phyloP scores from a whole-genome alignment of 2,113 vertebrate species.

The Boleophthalmus pectinirostris region DNA sequence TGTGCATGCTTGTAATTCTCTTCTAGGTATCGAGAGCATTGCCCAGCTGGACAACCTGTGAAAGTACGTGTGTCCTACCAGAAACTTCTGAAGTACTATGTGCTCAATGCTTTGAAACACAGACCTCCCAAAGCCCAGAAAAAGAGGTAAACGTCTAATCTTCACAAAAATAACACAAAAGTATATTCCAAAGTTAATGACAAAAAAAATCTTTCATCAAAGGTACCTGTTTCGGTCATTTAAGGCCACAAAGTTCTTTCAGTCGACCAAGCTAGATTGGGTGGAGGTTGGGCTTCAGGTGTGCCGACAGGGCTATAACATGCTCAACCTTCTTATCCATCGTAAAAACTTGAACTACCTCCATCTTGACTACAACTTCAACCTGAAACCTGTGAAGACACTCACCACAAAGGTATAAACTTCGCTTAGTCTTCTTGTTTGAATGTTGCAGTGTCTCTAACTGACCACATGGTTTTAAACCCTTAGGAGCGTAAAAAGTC shows the following conservation, averaged over 20 bases:
- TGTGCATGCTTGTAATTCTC: slow-evolving; percentile 16
- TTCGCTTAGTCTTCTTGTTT: neutral
- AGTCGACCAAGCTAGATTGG: slow-evolving; percentile 99
- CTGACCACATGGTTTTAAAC: slow-evolving; percentile 8
- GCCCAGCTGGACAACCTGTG: slow-evolving; percentile 96
- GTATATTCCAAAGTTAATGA: neutral
- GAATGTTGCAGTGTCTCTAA: neutral
- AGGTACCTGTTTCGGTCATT: slow-evolving; percentile 99
- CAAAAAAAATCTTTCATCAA: slow-evolving; percentile 9
- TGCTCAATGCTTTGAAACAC: slow-evolving; percentile 98
- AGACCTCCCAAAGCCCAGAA: slow-evolving; percentile 98
- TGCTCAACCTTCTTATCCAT: slow-evolving; percentile 98
- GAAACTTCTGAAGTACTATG: slow-evolving; percentile 97
- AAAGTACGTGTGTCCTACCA: slow-evolving; percentile 98
- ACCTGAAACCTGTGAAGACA: slow-evolving; percentile 97
- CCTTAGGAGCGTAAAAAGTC: slow-evolving; percentile 95
- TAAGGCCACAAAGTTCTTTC: slow-evolving; percentile 99
- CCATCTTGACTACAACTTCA: slow-evolving; percentile 98
- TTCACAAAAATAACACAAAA: neutral
- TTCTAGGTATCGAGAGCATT: slow-evolving; percentile 94
- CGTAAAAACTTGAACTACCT: slow-evolving; percentile 99
- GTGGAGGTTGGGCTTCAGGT: slow-evolving; percentile 98
- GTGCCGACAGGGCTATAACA: slow-evolving; percentile 98
- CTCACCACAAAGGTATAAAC: slow-evolving; percentile 93
- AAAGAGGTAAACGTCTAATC: slow-evolving; percentile 82